Base-by-base conservation (phyloP, 2,113 vertebrate genomes). In the Antennarius striatus region DNA sequence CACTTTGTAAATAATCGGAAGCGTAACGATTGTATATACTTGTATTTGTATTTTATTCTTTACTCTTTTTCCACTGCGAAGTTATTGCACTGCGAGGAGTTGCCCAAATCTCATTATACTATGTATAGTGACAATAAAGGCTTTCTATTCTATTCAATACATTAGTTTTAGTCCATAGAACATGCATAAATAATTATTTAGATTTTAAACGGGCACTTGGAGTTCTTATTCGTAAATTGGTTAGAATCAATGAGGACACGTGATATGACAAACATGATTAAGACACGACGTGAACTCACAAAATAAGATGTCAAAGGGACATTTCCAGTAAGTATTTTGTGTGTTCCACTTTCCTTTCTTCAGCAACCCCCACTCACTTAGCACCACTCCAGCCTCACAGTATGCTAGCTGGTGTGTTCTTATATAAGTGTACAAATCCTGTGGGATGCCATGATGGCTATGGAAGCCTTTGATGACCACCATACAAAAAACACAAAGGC, bases 391-490 rank as follows among this genome's bases (percentile, higher is more conserved):
- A 78, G 71, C 56, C 66, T 55, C 78, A 82, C 84, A 77, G 77
- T 83, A 77, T 80, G 77, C 69, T 82, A 75, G 79, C 77, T 86
- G 76, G 48, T 88, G 74, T 89, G 80, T 84, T 89, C 85, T 91
- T 91, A 91, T 87, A 79, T 89, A 91, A 89, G 80, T 89, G 73
- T 73, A 79, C 83, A 64, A 22, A 80, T 91, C 86, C 82, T 79
- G 75, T 82, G 86, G 79, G 86, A 86, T 71, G 79, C 81, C 77
- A 78, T 68, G 65, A 84, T 81, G 81, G 75, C 76, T 82, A 65
- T 79, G 71, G 77, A 77, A 85, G 84, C 75, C 86, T 91, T 87
- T 91, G 87, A 91, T 86, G 85, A 81, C 64, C 77, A 79, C 77
- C 71, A 77, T 75, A 88, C 80, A 88, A 85, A 83, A 75, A 36